Conservation (phyloP, 2,888 invertebrate species). For the Mythimna loreyi region DNA sequence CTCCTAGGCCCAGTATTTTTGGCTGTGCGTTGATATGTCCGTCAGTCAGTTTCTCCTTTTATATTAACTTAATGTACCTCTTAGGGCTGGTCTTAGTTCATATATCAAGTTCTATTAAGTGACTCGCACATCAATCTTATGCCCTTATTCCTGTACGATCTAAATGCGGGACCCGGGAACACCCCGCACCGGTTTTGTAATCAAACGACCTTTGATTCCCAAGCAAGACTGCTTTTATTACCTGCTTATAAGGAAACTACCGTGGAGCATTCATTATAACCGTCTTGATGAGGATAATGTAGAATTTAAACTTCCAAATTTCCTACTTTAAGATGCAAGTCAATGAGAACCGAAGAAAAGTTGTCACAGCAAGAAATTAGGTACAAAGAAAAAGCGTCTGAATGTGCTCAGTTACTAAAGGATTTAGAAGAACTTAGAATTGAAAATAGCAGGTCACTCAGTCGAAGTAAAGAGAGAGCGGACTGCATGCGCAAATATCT, state of each 20-base stretch:
- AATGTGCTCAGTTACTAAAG: constrained; percentile 73
- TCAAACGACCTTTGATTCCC: background rate
- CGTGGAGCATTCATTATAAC: background rate
- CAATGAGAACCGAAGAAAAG: constrained; percentile 79
- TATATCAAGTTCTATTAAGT: background rate
- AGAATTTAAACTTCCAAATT: background rate
- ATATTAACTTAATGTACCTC: too few relatives aligned
- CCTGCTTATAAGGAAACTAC: constrained; percentile 5
- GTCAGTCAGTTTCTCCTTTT: too few relatives aligned
- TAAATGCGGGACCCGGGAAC: constrained; percentile 21
- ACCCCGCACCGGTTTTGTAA: constrained; percentile 15
- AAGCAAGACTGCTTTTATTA: constrained; percentile 1
- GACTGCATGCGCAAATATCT: constrained; percentile 80
- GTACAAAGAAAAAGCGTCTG: constrained; percentile 76
- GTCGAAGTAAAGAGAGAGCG: constrained; percentile 78
- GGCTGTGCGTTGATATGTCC: too few relatives aligned
- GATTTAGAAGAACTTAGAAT: constrained; percentile 78
- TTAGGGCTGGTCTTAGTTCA: too few relatives aligned
- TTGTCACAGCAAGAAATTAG: constrained; percentile 74
- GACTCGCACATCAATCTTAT: background rate
- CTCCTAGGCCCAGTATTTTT: too few relatives aligned
- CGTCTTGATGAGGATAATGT: constrained; percentile 1
- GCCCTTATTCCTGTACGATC: background rate
- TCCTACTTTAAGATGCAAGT: constrained; percentile 68
- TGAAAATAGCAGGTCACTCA: constrained; percentile 75